Base-by-base conservation (phyloP, 2,113 vertebrate genomes). In the Trogon surrucura region DNA sequence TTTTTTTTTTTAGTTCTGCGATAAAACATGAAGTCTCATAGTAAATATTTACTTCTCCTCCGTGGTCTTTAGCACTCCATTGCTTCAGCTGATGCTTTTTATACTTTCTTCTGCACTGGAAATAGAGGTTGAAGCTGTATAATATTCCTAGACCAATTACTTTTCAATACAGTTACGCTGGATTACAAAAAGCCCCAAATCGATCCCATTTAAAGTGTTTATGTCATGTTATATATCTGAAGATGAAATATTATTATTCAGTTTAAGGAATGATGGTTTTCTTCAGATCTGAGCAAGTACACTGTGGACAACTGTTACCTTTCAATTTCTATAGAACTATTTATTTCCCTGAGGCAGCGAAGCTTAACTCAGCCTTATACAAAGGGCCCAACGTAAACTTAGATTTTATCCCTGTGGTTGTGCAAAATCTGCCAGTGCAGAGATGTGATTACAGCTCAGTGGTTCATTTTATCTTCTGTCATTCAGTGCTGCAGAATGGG, bases 351-450 rank as follows among this genome's bases (percentile, higher is more conserved):
- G 36, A n/a, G 25, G 53, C 57, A 75, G 45, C 1, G 1, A 84
- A 89, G 54, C n/a, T 71, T 79, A 79, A 61, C 65, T 89, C 38
- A 80, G 22, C 65, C 25, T 85, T 66, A 58, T 44, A 73, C 47
- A 91, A 78, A 88, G 10, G 21, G 8, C 26, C 13, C 4, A 29
- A 13, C 2, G 2, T 85, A 93, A 92, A 95, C 73, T 86, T 89
- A 93, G 85, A 81, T 94, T 97, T 94, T 97, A 82, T 88, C 83
- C 80, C 58, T 66, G 85, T 92, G 26, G 50, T 67, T 77, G 66
- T 66, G 65, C 60, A 80, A 96, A 90, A 77, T 83, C 69, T 93
- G 47, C 5, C 16, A 85, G 86, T 34, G 36, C 7, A 82, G 95
- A 89, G 78, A 87, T 64, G 83, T 15, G 21, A 73, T 93, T 96